These are phyloP conservation scores for Ormyrus labotus DNA, from an alignment of 2,888 invertebrate species.

Conservation along the genomic window DNA sequence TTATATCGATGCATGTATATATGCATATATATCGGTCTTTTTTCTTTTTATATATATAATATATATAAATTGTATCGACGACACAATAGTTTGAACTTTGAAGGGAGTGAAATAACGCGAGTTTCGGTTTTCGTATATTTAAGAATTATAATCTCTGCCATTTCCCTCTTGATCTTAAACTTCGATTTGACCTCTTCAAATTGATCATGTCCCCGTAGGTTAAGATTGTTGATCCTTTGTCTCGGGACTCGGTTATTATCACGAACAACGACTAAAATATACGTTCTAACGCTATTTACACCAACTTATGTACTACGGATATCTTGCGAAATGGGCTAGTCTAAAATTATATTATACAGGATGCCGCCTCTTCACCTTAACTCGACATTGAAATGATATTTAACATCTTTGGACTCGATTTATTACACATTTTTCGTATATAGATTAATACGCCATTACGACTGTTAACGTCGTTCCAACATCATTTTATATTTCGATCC, in stretches of 20 bases:
- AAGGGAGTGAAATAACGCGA: slow-evolving; percentile 56
- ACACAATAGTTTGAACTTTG: slow-evolving; percentile 57
- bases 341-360: slow-evolving; percentile 74
- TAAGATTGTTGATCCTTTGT: slow-evolving; percentile 34
- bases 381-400: slow-evolving; percentile 67
- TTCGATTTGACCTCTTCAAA: neutral
- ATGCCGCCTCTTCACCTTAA: slow-evolving; percentile 64
- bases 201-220: slow-evolving; percentile 6
- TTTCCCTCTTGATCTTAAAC: slow-evolving; percentile 46
- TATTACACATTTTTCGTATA: slow-evolving; percentile 73
- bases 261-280: slow-evolving; percentile 60
- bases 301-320: slow-evolving; percentile 70
- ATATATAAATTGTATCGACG: slow-evolving; percentile 56
- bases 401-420: slow-evolving; percentile 76
- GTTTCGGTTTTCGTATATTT: slow-evolving; percentile 48
- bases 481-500: neutral
- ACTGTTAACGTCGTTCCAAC: neutral
- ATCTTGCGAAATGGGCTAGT: slow-evolving; percentile 63
- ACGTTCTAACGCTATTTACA: slow-evolving; percentile 70
- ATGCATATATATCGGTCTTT: slow-evolving; percentile 53
- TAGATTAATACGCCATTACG: slow-evolving; percentile 48
- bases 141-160: slow-evolving; percentile 57
- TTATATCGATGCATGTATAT: slow-evolving; percentile 54
- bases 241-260: slow-evolving; percentile 49
- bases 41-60: slow-evolving; percentile 49